These are phyloP conservation scores for Leptopilina clavipes DNA, from an alignment of 1,140 invertebrate species.

Conservation along the genomic window DNA sequence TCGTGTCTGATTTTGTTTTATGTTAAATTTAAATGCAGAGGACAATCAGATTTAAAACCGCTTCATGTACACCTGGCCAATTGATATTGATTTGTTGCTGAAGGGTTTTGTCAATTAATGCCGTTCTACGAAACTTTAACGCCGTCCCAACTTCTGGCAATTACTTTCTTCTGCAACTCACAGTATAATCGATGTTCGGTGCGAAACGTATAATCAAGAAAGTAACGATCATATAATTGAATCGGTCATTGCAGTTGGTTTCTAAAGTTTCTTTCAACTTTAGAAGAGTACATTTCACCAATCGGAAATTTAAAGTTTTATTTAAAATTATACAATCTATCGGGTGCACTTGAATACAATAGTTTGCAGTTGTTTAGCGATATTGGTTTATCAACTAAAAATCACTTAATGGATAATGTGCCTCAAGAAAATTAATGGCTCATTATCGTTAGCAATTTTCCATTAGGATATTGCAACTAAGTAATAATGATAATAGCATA, in stretches of 20 bases:
- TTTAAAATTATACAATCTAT: not conserved
- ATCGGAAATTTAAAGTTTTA: not conserved
- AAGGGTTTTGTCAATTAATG: constrained; percentile 14
- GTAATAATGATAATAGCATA: too few species aligned
- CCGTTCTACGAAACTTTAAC: not conserved
- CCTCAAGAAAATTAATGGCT: too few species aligned
- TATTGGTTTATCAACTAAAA: too few species aligned
- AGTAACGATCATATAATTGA: constrained; percentile 28
- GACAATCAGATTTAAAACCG: not conserved
- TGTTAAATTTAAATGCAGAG: not conserved
- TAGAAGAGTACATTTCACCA: not conserved
- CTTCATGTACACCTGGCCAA: not conserved
- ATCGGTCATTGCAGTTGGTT: not conserved
- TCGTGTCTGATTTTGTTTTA: not conserved
- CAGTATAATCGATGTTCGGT: not conserved
- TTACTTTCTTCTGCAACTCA: constrained; percentile 13
- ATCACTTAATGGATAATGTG: too few species aligned
- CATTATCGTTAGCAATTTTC: too few species aligned
- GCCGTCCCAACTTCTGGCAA: constrained; percentile 14
- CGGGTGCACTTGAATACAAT: too few species aligned
- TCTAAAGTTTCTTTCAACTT: constrained; percentile 4
- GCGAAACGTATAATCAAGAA: constrained; percentile 27
- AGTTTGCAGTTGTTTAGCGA: too few species aligned
- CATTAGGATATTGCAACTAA: too few species aligned
- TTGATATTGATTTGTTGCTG: constrained; percentile 3